Conservation (phyloP, 2,113 vertebrate genomes). For the Himantopus leucocephalus region DNA sequence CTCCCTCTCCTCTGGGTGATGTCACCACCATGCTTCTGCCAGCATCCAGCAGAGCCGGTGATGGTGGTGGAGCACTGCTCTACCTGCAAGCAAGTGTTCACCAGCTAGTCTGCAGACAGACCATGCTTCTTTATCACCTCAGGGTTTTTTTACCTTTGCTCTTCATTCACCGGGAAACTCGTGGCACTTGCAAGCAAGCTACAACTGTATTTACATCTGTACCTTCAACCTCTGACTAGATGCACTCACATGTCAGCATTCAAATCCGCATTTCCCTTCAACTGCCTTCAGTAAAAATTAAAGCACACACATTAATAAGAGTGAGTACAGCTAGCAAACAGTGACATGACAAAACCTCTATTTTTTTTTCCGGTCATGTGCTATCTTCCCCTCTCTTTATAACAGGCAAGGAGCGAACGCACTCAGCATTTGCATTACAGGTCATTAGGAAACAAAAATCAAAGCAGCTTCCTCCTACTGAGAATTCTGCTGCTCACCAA, state of each 20-base stretch:
- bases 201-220: neutral
- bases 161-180: neutral
- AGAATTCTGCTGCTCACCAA: neutral
- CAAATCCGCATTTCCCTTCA: neutral
- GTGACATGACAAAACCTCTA: neutral
- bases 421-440: neutral
- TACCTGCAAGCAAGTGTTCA: neutral
- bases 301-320: neutral
- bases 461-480: neutral
- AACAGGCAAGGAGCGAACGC: neutral
- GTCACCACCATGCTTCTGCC: neutral
- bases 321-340: neutral
- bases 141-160: neutral
- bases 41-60: neutral
- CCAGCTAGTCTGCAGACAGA: neutral
- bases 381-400: neutral
- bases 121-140: accelerated
- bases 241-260: accelerated
- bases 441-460: neutral
- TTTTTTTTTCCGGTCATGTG: neutral
- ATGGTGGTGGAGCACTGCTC: neutral
- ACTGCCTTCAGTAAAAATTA: neutral
- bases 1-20: neutral
- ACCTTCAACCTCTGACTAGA: neutral
- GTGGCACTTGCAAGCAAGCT: neutral